Evolutionary conservation across 2,797 vertebrate species (phyloP), one percentile per base, ranked within the genome.

Genomic region (Malurus leucopterus): DNA sequence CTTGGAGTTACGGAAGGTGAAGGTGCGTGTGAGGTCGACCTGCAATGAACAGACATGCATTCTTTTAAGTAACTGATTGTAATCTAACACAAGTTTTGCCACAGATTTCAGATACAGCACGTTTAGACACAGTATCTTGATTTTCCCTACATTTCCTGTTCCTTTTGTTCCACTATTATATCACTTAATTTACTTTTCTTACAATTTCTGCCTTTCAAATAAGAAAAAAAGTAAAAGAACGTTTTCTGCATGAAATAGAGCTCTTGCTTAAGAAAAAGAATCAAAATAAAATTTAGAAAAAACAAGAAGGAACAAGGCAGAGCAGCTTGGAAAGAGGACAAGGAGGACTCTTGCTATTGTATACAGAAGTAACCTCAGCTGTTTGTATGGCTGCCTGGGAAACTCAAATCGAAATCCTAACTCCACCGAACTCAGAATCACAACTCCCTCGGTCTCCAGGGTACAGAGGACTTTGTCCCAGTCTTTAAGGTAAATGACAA

Each of bases 1-100:
- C 92, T 99, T 99, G 64, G 99, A 99, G 97, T 99, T 99, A 46
- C 99, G 98, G 98, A 99, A 99, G 91, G 98, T 99, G 94, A 99
- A 99, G 63, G 97, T 99, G 65, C 99, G 97, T 49, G 97, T 98
- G 51, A 99, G 98, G 96, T 99, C 98, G 11, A 99, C 99, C 99
- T 99, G 88, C 68, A 86, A 67, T 6, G 27, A 78, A 89, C 9
- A 63, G 20, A 49, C 29, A 85, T 0, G 4, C 8, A 3, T 55
- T 78, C 43, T 30, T 72, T 64, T 67, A 55, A 64, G 38, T 40
- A 53, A 79, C 2, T 50, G 34, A 70, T 0, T 63, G 49, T 57
- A 78, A 34, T 17, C 38, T 44, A 64, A 54, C 12, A 51, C 0
- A 2, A 65, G 27, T 51, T 88, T 81, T 64, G 57, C 40, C 50